A percentile compares a stretch with the other conserved stretches of the same genome.
Conservation (phyloP, 2,888 invertebrate species). For the Stenurella melanura region DNA sequence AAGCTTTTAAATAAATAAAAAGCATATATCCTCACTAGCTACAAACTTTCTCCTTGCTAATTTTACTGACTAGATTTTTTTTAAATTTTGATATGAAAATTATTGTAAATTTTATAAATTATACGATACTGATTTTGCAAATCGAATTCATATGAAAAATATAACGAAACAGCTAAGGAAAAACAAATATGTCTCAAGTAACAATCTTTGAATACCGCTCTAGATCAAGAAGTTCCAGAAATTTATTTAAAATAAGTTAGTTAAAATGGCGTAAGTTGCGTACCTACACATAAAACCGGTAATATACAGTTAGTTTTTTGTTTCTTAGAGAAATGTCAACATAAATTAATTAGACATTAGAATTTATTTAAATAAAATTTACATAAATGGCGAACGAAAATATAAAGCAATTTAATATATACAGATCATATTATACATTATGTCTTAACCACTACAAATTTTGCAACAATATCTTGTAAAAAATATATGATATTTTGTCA, state of each 20-base stretch:
- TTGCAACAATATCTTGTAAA: conserved; percentile 48
- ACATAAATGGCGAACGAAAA: conserved; percentile 26
- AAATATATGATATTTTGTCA: conserved; percentile 49
- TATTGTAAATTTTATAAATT: no score
- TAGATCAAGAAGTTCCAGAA: no score
- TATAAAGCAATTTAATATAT: conserved; percentile 34
- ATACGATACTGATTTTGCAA: no score
- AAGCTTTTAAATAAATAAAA: not conserved
- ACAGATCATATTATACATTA: conserved; percentile 23
- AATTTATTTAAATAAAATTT: conserved; percentile 16
- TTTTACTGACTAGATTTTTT: not conserved
- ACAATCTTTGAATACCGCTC: no score
- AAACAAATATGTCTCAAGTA: no score
- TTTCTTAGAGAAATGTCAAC: not conserved
- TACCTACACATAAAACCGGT: no score
- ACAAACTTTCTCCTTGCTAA: not conserved
- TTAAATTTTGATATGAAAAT: no score
- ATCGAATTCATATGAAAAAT: no score
- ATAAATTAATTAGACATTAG: not conserved
- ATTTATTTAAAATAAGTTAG: no score
- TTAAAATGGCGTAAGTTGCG: no score
- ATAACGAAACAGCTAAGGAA: no score
- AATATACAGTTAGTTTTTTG: not conserved
- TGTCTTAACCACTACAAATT: conserved; percentile 41
- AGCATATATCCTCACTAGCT: not conserved